phyloP scores from a whole-genome alignment of 2,797 vertebrate species.

The Pseudochirops cupreus region DNA sequence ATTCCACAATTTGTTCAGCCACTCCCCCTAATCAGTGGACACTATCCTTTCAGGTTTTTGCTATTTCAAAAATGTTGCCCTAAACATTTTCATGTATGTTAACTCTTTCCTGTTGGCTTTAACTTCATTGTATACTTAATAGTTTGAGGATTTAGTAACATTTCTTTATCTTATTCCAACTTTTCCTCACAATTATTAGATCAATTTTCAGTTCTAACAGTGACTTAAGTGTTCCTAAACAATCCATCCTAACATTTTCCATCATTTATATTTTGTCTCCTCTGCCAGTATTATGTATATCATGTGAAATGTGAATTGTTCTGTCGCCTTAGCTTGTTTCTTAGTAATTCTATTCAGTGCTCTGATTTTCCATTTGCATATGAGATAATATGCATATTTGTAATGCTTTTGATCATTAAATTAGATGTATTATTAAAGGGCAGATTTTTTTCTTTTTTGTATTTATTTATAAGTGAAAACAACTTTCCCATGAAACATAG shows the following conservation, averaged over 20 bases:
- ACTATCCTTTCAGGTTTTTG: not conserved
- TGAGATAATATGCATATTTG: not conserved
- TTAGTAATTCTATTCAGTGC: not conserved
- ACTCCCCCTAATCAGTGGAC: not conserved
- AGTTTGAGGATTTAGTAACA: not conserved
- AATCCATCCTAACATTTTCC: not conserved
- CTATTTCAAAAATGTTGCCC: not conserved
- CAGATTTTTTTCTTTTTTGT: constrained; percentile 1
- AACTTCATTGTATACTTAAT: not conserved
- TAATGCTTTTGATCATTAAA: not conserved
- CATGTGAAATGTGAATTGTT: not conserved
- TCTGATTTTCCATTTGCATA: not conserved
- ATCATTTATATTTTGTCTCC: not conserved
- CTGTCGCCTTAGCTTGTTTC: not conserved
- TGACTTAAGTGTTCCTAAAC: not conserved
- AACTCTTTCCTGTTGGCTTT: not conserved
- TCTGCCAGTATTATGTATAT: not conserved
- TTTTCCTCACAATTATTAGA: not conserved
- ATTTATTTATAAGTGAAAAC: constrained; percentile 6
- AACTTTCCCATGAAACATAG: not conserved
- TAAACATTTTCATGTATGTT: not conserved
- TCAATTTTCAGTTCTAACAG: not conserved
- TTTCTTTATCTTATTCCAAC: not conserved
- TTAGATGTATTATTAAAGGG: not conserved
- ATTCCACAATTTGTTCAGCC: not conserved